phyloP scores from a whole-genome alignment of 2,888 invertebrate genomes.

The Agrotis ipsilon region DNA sequence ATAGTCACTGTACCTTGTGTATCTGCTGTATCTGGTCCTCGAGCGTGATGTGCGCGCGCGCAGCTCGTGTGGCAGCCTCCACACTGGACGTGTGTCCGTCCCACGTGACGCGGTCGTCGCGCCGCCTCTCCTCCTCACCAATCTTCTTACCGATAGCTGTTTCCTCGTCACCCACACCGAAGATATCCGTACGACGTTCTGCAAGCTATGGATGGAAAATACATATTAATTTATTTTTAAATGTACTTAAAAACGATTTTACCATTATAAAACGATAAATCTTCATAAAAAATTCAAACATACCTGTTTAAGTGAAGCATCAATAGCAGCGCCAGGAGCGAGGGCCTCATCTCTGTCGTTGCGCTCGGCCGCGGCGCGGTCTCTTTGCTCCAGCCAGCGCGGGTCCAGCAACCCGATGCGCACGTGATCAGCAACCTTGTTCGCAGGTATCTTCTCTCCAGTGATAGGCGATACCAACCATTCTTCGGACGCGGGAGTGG shows the following conservation, averaged over 20 bases:
- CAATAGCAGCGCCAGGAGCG: slow-evolving; percentile 96
- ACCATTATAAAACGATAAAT: too few relatives aligned
- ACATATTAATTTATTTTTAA: too few relatives aligned
- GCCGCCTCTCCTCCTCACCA: slow-evolving; percentile 96
- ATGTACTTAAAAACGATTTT: too few relatives aligned
- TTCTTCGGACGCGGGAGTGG: slow-evolving; percentile 93
- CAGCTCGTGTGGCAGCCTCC: slow-evolving; percentile 98
- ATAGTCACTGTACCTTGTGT: slow-evolving; percentile 93
- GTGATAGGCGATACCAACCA: slow-evolving; percentile 99
- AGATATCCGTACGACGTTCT: slow-evolving; percentile 99
- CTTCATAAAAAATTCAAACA: background rate
- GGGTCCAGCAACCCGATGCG: slow-evolving; percentile 98
- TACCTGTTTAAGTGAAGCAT: slow-evolving; percentile 97
- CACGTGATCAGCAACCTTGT: slow-evolving; percentile 99
- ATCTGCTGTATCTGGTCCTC: slow-evolving; percentile 99
- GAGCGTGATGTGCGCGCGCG: slow-evolving; percentile 98
- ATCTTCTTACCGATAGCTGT: slow-evolving; percentile 99
- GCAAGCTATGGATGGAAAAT: slow-evolving; percentile 92
- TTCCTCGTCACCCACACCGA: slow-evolving; percentile 99
- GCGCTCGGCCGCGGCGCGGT: slow-evolving; percentile 98
- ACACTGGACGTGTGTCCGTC: slow-evolving; percentile 99
- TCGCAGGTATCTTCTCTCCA: slow-evolving; percentile 99
- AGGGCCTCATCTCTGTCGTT: slow-evolving; percentile 94
- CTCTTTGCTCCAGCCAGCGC: slow-evolving; percentile 99
- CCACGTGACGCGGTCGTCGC: slow-evolving; percentile 98